Conservation (phyloP, 2,113 vertebrate species). For the Microtus richardsoni region DNA sequence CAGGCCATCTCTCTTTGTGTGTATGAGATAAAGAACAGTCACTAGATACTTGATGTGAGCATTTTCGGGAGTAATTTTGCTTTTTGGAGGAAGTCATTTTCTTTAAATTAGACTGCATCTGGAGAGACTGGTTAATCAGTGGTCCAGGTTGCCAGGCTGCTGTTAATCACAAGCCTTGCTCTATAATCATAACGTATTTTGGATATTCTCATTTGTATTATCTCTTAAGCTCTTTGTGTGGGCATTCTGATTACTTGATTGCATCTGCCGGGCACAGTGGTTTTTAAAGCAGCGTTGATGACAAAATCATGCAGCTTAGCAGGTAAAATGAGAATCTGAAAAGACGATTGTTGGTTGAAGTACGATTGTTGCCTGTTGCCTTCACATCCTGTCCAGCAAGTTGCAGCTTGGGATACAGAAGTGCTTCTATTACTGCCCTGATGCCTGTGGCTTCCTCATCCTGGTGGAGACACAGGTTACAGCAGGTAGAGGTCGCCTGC, state of each 20-base stretch:
- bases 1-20: slow-evolving; percentile 41
- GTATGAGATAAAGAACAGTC: slow-evolving; percentile 47
- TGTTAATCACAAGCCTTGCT: slow-evolving; percentile 64
- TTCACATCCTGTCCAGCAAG: not conserved
- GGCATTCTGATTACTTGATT: slow-evolving; percentile 70
- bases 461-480: not conserved
- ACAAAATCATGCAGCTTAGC: slow-evolving; percentile 30
- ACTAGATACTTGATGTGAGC: slow-evolving; percentile 49
- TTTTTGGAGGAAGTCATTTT: slow-evolving; percentile 57
- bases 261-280: not conserved
- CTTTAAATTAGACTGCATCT: slow-evolving; percentile 50
- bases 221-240: slow-evolving; percentile 12
- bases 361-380: not conserved
- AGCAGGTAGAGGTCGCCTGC: too few species aligned
- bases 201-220: slow-evolving; percentile 62
- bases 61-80: slow-evolving; percentile 57
- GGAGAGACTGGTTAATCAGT: slow-evolving; percentile 57
- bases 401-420: slow-evolving; percentile 15
- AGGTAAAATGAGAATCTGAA: slow-evolving; percentile 57
- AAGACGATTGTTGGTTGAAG: slow-evolving; percentile 3
- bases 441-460: not conserved
- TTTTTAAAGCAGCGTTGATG: slow-evolving; percentile 61
- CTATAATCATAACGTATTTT: slow-evolving; percentile 64
- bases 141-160: not conserved
- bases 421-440: not conserved